Base-by-base conservation (phyloP, 37 sponge, comb jelly and placozoan genomes). In the Spongilla lacustris region DNA sequence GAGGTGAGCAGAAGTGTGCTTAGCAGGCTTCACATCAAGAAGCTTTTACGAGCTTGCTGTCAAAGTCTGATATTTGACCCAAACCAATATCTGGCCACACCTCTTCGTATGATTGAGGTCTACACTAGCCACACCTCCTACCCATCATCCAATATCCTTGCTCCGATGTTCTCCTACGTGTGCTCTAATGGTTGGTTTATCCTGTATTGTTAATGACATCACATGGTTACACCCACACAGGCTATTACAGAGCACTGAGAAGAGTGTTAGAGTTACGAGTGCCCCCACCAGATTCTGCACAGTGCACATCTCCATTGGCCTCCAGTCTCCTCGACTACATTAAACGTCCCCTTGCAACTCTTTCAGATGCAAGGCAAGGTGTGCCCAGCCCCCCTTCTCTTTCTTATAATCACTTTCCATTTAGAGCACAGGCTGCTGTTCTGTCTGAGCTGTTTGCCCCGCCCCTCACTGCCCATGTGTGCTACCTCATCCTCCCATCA, bases 31-130 rank as follows among this genome's bases (percentile, higher is more conserved):
- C 82, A 75, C 50, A 69, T 87, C 32, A 14, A 21, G 29, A 71
- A 36, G 38, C 33, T 76, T 48, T 41, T 78, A 26, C 31, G 25
- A 1, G 21, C 13, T 36, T 79, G 71, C 72, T 67, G 38, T 6
- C 35, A 2, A 68, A 67, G 80, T 50, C 74, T 74, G 33, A 2
- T 24, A 25, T 73, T 37, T 75, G 67, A 68, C 2, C 22, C 66
- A 10, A 0, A 74, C 36, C 27, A 81, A 28, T 36, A 87, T 23
- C 75, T 89, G 28, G 83, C 88, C 37, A 32, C 46, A n/a, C 92
- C 84, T 8, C 71, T 92, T 11, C 35, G 94, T 26, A 79, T 86
- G 81, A 36, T 93, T 10, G 91, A 93, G 36, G 84, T 90, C 14
- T 93, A 77, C 76, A 74, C 81, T 4, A 17, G 26, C 66, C 83